Base-by-base conservation (phyloP, 2,113 vertebrate genomes). In the Hippocampus barbouri region DNA sequence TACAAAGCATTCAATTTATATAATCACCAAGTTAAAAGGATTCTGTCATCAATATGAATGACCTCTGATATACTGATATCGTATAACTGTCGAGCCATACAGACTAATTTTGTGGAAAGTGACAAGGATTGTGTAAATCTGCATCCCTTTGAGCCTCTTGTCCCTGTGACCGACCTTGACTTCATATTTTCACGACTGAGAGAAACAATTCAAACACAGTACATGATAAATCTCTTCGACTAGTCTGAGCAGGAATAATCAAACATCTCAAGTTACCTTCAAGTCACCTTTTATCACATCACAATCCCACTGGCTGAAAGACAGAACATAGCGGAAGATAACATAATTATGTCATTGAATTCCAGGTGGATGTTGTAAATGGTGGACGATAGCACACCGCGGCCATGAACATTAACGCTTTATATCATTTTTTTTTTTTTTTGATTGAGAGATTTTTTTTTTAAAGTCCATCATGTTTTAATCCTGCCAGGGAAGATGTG, bases 1-100 rank as follows among this genome's bases (percentile, higher is more conserved):
- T 0, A 11, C 30, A 74, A 25, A 47, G 8, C 16, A 7, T 51
- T 20, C 47, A 51, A 18, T 45, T 38, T 11, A 45, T n/a, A 69
- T 23, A 63, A 75, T 60, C 54, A 65, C 27, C 56, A 56, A 53
- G 69, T 71, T 60, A 64, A 53, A 40, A 43, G 10, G 14, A 69
- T 69, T 69, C 20, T 14, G 11, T 8, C 47, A 25, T 68, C 38
- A 69, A 40, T 8, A 21, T 12, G 0, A 67, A 25, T 51, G 8
- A 51, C 18, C 21, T 60, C 4, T 68, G 8, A 51, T 53, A 54
- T 53, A 57, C 4, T 68, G 8, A 51, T 59, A 54, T 53, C 51
- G 70, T 30, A 38, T 21, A 59, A 34, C 47, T 54, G 27, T n/a
- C 64, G 63, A 53, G 41, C 57, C 21, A 60, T 16, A 25, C 45